Percentiles rank a stretch among this genome's conserved stretches.
These are phyloP conservation scores for Anas georgica DNA, from an alignment of 2,797 vertebrate species.

Conservation along the genomic window DNA sequence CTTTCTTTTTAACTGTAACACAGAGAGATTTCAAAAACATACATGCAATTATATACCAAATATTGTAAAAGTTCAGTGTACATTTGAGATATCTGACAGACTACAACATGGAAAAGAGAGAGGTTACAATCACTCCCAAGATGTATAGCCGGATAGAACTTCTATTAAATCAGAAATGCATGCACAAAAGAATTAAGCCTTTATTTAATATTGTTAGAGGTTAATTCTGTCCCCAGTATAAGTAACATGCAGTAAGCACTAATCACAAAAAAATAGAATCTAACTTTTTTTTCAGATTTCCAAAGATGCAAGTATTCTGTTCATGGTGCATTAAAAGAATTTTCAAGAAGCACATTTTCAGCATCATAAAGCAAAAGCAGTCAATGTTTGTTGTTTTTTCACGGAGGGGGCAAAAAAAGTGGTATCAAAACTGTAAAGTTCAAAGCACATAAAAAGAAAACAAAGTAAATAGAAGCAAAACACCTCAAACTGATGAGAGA, in stretches of 20 bases:
- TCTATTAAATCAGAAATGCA: constrained; percentile 26
- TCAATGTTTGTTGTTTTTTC: background rate
- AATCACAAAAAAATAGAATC: background rate
- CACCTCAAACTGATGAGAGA: constrained; percentile 21
- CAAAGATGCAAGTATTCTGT: background rate
- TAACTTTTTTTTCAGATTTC: background rate
- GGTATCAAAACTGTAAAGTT: background rate
- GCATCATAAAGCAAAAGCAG: background rate
- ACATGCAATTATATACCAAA: background rate
- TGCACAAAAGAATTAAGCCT: background rate
- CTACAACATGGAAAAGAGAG: background rate
- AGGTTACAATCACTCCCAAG: background rate
- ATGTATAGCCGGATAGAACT: background rate
- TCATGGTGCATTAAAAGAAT: background rate
- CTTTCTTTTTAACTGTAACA: background rate
- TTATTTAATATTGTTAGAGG: background rate
- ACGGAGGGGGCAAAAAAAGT: background rate
- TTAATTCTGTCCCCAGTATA: background rate
- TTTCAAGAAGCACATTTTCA: background rate
- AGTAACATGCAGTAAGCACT: background rate
- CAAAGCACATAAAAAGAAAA: constrained; percentile 11
- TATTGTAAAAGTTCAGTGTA: background rate
- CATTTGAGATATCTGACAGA: background rate
- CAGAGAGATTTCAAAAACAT: background rate
- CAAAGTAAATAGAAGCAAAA: background rate